A percentile compares a stretch with the other conserved stretches of the same genome.
phyloP scores from a whole-genome alignment of 2,888 invertebrate genomes.

The Crematogaster levior region DNA sequence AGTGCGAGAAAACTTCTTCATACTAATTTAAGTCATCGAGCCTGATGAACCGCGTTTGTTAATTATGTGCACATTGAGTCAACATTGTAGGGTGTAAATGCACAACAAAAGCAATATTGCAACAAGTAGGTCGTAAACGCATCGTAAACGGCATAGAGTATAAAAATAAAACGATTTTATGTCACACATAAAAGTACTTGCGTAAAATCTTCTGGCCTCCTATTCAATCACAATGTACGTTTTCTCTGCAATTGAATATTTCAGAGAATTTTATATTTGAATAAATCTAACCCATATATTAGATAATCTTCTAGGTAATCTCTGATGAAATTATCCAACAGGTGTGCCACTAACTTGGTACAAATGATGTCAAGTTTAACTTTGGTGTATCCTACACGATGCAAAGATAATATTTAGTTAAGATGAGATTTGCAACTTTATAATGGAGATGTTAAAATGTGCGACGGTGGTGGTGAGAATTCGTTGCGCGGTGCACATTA shows the following conservation, averaged over 20 bases:
- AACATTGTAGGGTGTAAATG: background rate
- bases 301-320: background rate
- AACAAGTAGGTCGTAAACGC: constrained; percentile 15
- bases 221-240: background rate
- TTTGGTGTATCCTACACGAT: background rate
- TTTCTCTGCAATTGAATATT: background rate
- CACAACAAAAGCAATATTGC: constrained; percentile 14
- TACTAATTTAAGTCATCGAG: constrained; percentile 26
- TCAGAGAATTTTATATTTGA: background rate
- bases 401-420: background rate
- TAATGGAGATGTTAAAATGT: constrained; percentile 34
- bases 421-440: constrained; percentile 5
- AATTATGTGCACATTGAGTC: constrained; percentile 38
- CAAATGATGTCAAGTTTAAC: background rate
- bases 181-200: constrained; percentile 8
- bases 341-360: background rate
- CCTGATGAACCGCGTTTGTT: background rate
- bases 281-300: background rate
- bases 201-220: constrained; percentile 8
- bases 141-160: constrained; percentile 11
- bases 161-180: constrained; percentile 16
- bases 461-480: constrained; percentile 29
- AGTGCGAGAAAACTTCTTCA: constrained; percentile 26
- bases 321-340: background rate
- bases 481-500: constrained; percentile 56